Conservation (phyloP, 2,888 invertebrate species). For the Hylaea fasciaria region DNA sequence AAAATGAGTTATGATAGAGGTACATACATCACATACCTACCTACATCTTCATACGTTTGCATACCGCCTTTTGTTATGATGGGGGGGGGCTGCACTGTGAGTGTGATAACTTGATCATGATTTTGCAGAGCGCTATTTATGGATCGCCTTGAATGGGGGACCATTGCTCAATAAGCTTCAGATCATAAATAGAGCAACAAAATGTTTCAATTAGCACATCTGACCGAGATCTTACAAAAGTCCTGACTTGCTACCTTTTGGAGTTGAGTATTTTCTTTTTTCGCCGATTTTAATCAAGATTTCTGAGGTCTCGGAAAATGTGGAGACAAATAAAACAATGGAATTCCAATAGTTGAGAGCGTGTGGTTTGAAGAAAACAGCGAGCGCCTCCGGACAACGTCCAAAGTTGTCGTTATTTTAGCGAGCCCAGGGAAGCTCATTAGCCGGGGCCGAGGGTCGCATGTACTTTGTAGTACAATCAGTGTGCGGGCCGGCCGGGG, state of each 20-base stretch:
- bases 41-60: constrained; percentile 43
- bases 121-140: constrained; percentile 26
- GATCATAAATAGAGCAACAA: constrained; percentile 33
- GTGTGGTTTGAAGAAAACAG: constrained; percentile 39
- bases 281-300: background rate
- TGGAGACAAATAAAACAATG: constrained; percentile 5
- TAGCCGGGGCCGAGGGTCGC: constrained; percentile 62
- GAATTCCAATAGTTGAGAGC: constrained; percentile 11
- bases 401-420: constrained; percentile 61
- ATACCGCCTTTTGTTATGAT: constrained; percentile 19
- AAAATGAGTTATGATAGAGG: constrained; percentile 12
- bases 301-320: background rate
- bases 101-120: background rate
- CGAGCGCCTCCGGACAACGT: constrained; percentile 66
- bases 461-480: constrained; percentile 68
- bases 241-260: background rate
- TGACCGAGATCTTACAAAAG: constrained; percentile 5
- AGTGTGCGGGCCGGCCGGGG: constrained; percentile 56
- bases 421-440: constrained; percentile 67
- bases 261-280: too few species aligned
- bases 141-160: constrained; percentile 38
- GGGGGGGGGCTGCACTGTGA: background rate
- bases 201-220: constrained; percentile 34
- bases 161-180: constrained; percentile 29
- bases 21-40: too few species aligned